Evolutionary conservation across 2,888 invertebrate species (phyloP).

Genomic region (Agrotis ipsilon): DNA sequence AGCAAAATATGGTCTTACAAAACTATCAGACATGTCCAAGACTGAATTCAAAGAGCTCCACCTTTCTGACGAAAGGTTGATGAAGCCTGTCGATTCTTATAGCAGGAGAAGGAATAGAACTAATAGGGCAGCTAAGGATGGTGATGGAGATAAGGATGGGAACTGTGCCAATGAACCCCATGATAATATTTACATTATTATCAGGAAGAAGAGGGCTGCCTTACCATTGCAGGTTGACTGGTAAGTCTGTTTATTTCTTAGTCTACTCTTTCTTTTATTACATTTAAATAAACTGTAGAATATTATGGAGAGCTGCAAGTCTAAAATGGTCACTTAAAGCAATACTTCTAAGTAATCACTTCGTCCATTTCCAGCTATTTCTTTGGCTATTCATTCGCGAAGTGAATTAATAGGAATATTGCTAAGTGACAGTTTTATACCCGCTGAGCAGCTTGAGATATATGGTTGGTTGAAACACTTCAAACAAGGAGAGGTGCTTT

Average conservation of each 20-base stretch:
- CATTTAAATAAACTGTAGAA: no score
- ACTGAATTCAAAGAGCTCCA: slow-evolving; percentile 91
- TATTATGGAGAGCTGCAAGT: no score
- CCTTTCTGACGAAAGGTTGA: slow-evolving; percentile 81
- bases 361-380: no score
- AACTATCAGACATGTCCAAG: slow-evolving; percentile 92
- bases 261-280: no score
- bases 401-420: no score
- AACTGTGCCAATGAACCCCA: slow-evolving; percentile 55
- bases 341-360: no score
- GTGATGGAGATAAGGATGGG: slow-evolving; percentile 41
- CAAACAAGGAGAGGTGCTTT: no score
- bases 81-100: slow-evolving; percentile 68
- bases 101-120: slow-evolving; percentile 68
- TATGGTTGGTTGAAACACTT: no score
- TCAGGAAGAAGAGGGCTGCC: slow-evolving; percentile 77
- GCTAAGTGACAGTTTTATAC: no score
- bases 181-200: slow-evolving; percentile 71
- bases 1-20: slow-evolving; percentile 92
- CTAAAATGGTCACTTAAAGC: no score
- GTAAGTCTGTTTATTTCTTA: slow-evolving; percentile 77
- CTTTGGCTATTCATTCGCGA: no score
- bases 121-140: background rate
- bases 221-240: slow-evolving; percentile 91
- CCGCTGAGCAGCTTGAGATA: no score